Evolutionary conservation across 2,797 vertebrate genomes (phyloP).

Genomic region (Prionace glauca): DNA sequence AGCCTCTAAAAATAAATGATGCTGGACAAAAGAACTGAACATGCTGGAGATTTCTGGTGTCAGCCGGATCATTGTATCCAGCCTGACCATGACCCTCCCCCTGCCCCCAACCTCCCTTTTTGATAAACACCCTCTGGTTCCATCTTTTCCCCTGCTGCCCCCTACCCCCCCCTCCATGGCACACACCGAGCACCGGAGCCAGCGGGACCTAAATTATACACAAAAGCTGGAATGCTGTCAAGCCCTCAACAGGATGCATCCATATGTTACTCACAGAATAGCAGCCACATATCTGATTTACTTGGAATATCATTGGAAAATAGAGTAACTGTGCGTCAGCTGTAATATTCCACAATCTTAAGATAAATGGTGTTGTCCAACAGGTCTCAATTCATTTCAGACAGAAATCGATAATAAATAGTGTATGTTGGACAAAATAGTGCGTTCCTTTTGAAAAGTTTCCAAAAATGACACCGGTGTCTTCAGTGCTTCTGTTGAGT

Average conservation of each 20-base stretch:
- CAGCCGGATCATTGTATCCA: neutral
- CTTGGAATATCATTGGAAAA: neutral
- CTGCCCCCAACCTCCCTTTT: no score
- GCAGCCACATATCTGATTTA: constrained; percentile 13
- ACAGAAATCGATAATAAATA: neutral
- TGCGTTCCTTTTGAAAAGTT: neutral
- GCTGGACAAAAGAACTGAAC: constrained; percentile 6
- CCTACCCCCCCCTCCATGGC: no score
- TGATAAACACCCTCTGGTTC: no score
- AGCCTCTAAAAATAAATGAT: neutral
- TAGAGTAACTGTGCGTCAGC: neutral
- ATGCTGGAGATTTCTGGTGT: neutral
- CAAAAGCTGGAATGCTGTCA: constrained; percentile 10
- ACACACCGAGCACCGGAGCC: neutral
- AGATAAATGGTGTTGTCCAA: neutral
- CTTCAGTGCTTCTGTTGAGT: neutral
- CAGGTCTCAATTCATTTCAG: neutral
- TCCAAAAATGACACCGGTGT: neutral
- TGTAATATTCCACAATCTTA: neutral
- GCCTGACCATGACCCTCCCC: neutral
- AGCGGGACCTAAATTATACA: neutral
- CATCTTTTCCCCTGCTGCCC: no score
- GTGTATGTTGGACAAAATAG: neutral
- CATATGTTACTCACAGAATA: constrained; percentile 8
- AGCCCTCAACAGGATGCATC: neutral